Evolutionary conservation across 2,113 vertebrate genomes (phyloP), one percentile per base, ranked within the genome.

Genomic region (Ardeotis arabs): DNA sequence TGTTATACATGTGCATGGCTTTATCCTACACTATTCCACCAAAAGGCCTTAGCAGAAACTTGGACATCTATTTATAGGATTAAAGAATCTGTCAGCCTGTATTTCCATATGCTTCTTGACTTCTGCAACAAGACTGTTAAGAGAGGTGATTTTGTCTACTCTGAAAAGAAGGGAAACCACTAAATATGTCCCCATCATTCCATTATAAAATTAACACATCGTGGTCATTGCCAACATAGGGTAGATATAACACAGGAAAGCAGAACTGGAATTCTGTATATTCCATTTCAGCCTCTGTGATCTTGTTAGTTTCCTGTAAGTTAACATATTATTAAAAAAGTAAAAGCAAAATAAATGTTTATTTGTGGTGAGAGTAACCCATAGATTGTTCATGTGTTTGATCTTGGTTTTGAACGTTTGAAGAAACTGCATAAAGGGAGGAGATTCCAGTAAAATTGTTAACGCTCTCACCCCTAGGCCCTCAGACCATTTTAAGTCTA

Each of bases 401-500:
- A 35, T 69, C 31, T 29, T 83, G 14, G 1, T n/a, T 92, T 91
- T 53, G 14, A 63, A 37, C 44, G 5, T 72, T 66, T 70, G 17
- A 17, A 68, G 22, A 41, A 91, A 63, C 2, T 39, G 20, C 4
- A 35, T 24, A 69, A 74, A 37, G 1, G 6, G 56, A 87, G 41
- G 70, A 27, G 1, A 21, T 67, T 31, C 13, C 18, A 75, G 31
- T 6, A 87, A 55, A 55, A 74, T 14, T 45, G 6, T 58, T 55
- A 66, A 27, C 16, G 59, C 4, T 1, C 6, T 13, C 11, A 64
- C 2, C 2, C 8, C 13, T 11, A 33, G 12, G 25, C 3, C 8
- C 12, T 45, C 37, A 64, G 74, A 37, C 17, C 1, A 12, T 33
- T 47, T 50, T 4, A 66, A 66, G 58, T 28, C 9, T 55, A 35